These are phyloP conservation scores for Rhyacichthys aspro DNA, from an alignment of 2,797 vertebrate genomes.

Conservation along the genomic window DNA sequence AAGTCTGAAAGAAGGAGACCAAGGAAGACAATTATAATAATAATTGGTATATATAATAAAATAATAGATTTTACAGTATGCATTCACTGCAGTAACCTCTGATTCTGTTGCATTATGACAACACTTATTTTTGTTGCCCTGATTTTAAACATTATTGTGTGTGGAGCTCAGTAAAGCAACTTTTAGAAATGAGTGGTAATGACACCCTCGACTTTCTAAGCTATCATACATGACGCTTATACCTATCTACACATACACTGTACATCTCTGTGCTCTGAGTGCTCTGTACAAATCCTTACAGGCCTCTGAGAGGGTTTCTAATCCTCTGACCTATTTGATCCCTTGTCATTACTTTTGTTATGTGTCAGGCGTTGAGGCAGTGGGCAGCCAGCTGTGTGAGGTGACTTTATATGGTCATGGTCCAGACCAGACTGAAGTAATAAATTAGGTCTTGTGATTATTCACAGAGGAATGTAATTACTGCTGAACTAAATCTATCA, in stretches of 20 bases:
- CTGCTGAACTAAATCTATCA: neutral
- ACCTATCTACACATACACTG: conserved; percentile 21
- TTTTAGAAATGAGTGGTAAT: conserved; percentile 31
- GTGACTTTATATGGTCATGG: conserved; percentile 50
- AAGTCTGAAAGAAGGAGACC: too few relatives aligned
- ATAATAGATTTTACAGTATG: too few relatives aligned
- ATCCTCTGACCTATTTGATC: conserved; percentile 67
- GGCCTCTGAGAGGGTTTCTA: conserved; percentile 50
- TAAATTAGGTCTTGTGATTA: conserved; percentile 43
- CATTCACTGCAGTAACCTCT: too few relatives aligned
- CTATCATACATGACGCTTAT: conserved; percentile 22
- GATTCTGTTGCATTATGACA: conserved; percentile 16
- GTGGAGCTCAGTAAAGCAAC: conserved; percentile 33
- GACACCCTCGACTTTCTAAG: conserved; percentile 36
- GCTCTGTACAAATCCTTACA: conserved; percentile 36
- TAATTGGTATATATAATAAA: too few relatives aligned
- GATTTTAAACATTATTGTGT: conserved; percentile 24
- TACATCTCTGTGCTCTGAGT: too few relatives aligned
- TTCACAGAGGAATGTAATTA: conserved; percentile 26
- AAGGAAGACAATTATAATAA: too few relatives aligned
- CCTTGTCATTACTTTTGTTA: conserved; percentile 51
- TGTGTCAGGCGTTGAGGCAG: conserved; percentile 21
- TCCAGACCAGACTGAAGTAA: conserved; percentile 34
- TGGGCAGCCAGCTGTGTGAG: conserved; percentile 58
- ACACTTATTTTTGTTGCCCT: neutral